Evolutionary conservation across 1,140 invertebrate genomes (phyloP).

Genomic region (Limonius californicus): DNA sequence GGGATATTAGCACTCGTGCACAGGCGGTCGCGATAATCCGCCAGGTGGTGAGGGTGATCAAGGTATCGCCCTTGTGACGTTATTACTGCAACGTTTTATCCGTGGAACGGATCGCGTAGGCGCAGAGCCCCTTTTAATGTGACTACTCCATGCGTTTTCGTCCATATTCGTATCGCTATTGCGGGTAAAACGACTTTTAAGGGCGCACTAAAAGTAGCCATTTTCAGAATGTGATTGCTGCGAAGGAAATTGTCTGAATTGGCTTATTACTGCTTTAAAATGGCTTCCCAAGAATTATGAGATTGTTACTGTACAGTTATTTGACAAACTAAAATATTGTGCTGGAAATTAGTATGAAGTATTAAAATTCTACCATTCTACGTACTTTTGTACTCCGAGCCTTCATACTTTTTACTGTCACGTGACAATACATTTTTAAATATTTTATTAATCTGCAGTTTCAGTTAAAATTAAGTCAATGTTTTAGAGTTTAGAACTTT

Average conservation of each 20-base stretch:
- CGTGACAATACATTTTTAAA: too few species aligned
- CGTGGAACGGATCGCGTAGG: neutral
- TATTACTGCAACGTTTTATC: conserved; percentile 21
- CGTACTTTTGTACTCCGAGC: too few species aligned
- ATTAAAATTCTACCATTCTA: too few species aligned
- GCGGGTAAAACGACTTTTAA: conserved; percentile 13
- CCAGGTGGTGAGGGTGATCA: conserved; percentile 30
- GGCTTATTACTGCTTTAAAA: neutral
- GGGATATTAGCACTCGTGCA: conserved; percentile 34
- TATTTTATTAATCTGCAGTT: too few species aligned
- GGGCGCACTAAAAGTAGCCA: neutral
- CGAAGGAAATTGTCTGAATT: conserved; percentile 8
- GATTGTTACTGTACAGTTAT: too few species aligned
- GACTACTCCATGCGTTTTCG: neutral
- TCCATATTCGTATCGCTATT: neutral
- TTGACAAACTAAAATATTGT: too few species aligned
- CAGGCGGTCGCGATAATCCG: conserved; percentile 30
- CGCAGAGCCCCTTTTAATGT: neutral
- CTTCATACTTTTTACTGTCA: too few species aligned
- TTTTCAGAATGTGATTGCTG: neutral
- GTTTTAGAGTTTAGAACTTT: too few species aligned
- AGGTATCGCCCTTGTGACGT: conserved; percentile 22
- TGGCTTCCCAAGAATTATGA: neutral
- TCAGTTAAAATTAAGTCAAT: too few species aligned
- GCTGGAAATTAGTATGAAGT: too few species aligned